These are phyloP conservation scores for Scaptomyza caliginosa DNA, from an alignment of 2,888 invertebrate genomes.

Conservation along the genomic window DNA sequence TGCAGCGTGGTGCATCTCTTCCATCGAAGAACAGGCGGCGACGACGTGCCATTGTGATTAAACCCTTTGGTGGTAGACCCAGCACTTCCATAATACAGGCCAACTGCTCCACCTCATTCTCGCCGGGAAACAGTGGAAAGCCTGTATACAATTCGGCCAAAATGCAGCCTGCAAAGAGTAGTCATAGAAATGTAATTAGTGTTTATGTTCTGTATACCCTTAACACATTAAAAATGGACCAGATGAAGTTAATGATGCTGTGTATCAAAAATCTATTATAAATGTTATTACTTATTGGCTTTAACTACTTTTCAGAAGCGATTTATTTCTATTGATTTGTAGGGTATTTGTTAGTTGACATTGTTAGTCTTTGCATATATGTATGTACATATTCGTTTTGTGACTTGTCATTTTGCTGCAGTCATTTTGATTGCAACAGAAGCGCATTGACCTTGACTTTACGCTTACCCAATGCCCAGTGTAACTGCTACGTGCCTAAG, in stretches of 20 bases:
- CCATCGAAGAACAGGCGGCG: constrained; percentile 94
- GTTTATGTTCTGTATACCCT: no score
- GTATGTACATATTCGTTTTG: neutral
- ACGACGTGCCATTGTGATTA: constrained; percentile 93
- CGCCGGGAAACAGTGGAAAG: constrained; percentile 97
- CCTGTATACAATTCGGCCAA: constrained; percentile 98
- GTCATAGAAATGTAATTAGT: constrained; percentile 31
- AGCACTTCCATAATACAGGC: constrained; percentile 98
- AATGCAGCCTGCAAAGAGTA: constrained; percentile 90
- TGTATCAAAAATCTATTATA: no score
- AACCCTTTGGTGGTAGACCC: constrained; percentile 94
- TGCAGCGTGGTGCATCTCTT: constrained; percentile 94
- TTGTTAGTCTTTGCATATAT: neutral
- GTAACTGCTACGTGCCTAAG: constrained; percentile 17
- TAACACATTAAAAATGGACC: no score
- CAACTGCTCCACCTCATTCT: constrained; percentile 98
- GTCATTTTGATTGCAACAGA: constrained; percentile 39
- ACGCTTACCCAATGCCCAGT: neutral
- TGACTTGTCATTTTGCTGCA: constrained; percentile 41
- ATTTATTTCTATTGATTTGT: constrained; percentile 56
- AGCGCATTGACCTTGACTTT: constrained; percentile 70
- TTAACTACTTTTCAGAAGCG: no score
- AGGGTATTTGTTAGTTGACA: neutral
- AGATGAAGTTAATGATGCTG: no score
- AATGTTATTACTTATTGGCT: no score